phyloP scores from a whole-genome alignment of 2,888 invertebrate species.

The Platycheirus rosarum region DNA sequence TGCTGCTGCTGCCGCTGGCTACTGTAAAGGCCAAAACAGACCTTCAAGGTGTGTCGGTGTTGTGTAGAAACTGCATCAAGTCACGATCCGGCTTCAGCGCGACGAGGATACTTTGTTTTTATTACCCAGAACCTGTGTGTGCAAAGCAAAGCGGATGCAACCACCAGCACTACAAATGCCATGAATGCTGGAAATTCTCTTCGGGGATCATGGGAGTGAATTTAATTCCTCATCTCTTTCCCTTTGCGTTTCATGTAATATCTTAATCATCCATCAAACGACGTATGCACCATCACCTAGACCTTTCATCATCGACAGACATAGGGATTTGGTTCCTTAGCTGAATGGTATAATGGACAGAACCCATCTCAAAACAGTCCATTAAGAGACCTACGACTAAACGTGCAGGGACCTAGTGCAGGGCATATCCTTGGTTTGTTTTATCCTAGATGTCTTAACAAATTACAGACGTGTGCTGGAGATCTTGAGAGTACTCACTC shows the following conservation, averaged over 20 bases:
- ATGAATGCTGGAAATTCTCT: conserved; percentile 54
- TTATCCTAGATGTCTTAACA: conserved; percentile 55
- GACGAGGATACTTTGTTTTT: conserved; percentile 53
- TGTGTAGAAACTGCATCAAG: conserved; percentile 52
- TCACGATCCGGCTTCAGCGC: conserved; percentile 45
- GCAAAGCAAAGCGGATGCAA: conserved; percentile 32
- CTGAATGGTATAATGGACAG: conserved; percentile 9
- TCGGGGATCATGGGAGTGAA: conserved; percentile 56
- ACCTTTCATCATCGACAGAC: conserved; percentile 64
- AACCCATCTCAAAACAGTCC: conserved; percentile 50
- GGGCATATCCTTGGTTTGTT: background rate
- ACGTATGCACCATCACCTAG: conserved; percentile 60
- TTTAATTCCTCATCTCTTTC: conserved; percentile 42
- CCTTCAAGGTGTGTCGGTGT: conserved; percentile 43
- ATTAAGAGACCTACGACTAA: conserved; percentile 71
- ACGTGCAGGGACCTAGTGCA: conserved; percentile 71
- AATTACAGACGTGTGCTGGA: conserved; percentile 72
- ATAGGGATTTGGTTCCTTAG: background rate
- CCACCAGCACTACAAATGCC: conserved; percentile 34
- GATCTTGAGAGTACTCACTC: conserved; percentile 52
- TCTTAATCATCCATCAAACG: conserved; percentile 70
- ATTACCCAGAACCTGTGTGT: conserved; percentile 32
- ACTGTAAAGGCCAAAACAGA: conserved; percentile 22
- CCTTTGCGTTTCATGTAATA: conserved; percentile 42
- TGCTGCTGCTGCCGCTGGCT: background rate